A percentile compares a stretch with the other conserved stretches of the same genome.
Conservation (phyloP, 2,888 invertebrate species). For the Cantharis lateralis region DNA sequence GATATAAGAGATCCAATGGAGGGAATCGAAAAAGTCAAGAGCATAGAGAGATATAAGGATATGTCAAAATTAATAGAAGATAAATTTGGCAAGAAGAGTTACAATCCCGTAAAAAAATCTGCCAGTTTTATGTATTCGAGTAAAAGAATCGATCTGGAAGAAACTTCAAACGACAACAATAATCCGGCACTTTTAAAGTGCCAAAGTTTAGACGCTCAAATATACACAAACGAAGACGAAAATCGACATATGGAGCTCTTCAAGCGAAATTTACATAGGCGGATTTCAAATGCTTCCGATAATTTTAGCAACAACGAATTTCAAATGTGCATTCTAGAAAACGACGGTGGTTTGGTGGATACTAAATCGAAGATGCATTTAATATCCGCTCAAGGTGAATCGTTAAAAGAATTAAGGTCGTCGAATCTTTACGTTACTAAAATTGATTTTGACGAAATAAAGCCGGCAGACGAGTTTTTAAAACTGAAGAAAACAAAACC, state of each 20-base stretch:
- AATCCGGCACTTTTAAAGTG: slow-evolving; percentile 48
- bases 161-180: slow-evolving; percentile 36
- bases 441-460: slow-evolving; percentile 42
- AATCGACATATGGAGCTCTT: slow-evolving; percentile 7
- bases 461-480: slow-evolving; percentile 34
- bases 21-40: slow-evolving; percentile 67
- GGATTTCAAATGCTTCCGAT: slow-evolving; percentile 42
- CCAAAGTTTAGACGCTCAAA: slow-evolving; percentile 49
- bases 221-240: slow-evolving; percentile 40
- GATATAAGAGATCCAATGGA: slow-evolving; percentile 64
- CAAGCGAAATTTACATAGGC: slow-evolving; percentile 15
- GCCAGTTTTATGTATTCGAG: slow-evolving; percentile 53
- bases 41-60: slow-evolving; percentile 73
- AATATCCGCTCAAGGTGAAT: slow-evolving; percentile 33
- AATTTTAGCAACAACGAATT: slow-evolving; percentile 46
- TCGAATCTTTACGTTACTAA: slow-evolving; percentile 35
- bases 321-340: slow-evolving; percentile 49
- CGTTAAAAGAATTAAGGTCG: slow-evolving; percentile 35
- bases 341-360: slow-evolving; percentile 38
- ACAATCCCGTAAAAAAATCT: slow-evolving; percentile 52
- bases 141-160: slow-evolving; percentile 46
- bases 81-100: slow-evolving; percentile 60
- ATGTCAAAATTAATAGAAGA: slow-evolving; percentile 74
- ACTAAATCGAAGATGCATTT: slow-evolving; percentile 24
- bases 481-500: slow-evolving; percentile 46